Percentiles rank a stretch among this genome's conserved stretches.
Conservation (phyloP, 2,888 invertebrate species). For the Caenorhabditis imperialis region DNA sequence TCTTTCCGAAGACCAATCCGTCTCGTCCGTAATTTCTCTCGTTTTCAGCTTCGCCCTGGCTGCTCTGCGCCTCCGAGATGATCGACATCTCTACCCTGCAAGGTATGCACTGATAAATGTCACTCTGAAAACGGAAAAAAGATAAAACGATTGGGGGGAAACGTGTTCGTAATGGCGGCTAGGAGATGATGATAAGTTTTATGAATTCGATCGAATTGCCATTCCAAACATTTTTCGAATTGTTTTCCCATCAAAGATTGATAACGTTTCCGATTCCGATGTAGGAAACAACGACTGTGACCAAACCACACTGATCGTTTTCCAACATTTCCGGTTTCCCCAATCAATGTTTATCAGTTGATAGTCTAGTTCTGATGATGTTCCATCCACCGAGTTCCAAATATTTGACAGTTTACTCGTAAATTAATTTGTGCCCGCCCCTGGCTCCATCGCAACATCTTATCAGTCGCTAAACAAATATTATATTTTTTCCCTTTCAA, state of each 20-base stretch:
- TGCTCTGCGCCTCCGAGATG: constrained; percentile 34
- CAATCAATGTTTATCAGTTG: constrained; percentile 7
- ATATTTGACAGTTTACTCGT: constrained; percentile 5
- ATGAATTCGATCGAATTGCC: constrained; percentile 12
- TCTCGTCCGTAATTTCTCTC: background rate
- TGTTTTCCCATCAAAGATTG: too few species aligned
- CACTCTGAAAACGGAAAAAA: background rate
- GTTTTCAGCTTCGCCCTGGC: constrained; percentile 38
- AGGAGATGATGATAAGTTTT: constrained; percentile 1
- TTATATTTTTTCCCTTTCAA: background rate
- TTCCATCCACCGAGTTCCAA: background rate
- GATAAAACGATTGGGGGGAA: background rate
- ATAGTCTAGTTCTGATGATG: constrained; percentile 2
- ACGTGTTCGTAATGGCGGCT: constrained; percentile 22
- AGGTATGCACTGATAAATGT: constrained; percentile 23
- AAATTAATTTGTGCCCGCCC: background rate
- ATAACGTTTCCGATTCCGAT: too few species aligned
- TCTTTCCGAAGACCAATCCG: constrained; percentile 24
- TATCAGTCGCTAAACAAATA: constrained; percentile 1
- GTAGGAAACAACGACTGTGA: too few species aligned
- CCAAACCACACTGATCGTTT: too few species aligned
- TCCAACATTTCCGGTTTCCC: background rate
- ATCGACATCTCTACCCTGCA: constrained; percentile 52
- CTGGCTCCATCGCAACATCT: constrained; percentile 1
- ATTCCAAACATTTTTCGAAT: constrained; percentile 5